A percentile compares a stretch with the other conserved stretches of the same genome.
These are phyloP conservation scores for Torymus aiolomorphi DNA, from an alignment of 2,888 invertebrate genomes.

Conservation along the genomic window DNA sequence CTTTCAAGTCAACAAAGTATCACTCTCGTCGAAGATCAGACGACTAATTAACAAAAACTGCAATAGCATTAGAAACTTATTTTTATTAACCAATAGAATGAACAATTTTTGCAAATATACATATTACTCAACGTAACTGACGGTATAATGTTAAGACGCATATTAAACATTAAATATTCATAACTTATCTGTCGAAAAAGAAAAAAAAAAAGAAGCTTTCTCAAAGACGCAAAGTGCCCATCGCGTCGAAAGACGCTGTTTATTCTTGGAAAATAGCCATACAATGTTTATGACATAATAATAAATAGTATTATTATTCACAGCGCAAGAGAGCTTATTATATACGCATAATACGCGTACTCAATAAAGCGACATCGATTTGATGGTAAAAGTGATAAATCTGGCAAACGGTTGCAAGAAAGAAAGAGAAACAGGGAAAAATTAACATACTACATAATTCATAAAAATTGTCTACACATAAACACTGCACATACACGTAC, in stretches of 20 bases:
- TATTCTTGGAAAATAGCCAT: slow-evolving; percentile 8
- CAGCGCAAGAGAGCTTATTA: too few species aligned
- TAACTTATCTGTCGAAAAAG: not conserved
- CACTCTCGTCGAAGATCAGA: too few species aligned
- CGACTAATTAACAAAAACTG: too few species aligned
- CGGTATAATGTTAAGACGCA: too few species aligned
- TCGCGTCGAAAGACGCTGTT: not conserved
- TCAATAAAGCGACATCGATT: slow-evolving; percentile 5
- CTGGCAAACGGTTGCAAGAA: not conserved
- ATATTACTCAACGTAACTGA: too few species aligned
- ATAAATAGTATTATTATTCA: slow-evolving; percentile 28
- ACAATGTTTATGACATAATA: slow-evolving; percentile 6
- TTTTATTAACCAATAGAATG: too few species aligned
- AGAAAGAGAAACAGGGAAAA: not conserved
- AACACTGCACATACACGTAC: too few species aligned
- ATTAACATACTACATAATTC: slow-evolving; percentile 20
- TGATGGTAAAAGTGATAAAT: slow-evolving; percentile 10
- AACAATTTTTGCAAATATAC: too few species aligned
- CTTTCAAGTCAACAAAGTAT: too few species aligned
- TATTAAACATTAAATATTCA: too few species aligned
- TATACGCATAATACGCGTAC: not conserved
- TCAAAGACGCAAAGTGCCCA: not conserved
- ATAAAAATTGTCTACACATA: too few species aligned
- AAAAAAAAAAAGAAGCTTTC: not conserved
- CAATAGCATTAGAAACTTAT: too few species aligned